Evolutionary conservation across 2,888 invertebrate genomes (phyloP).

Genomic region (Coenonympha arcania): DNA sequence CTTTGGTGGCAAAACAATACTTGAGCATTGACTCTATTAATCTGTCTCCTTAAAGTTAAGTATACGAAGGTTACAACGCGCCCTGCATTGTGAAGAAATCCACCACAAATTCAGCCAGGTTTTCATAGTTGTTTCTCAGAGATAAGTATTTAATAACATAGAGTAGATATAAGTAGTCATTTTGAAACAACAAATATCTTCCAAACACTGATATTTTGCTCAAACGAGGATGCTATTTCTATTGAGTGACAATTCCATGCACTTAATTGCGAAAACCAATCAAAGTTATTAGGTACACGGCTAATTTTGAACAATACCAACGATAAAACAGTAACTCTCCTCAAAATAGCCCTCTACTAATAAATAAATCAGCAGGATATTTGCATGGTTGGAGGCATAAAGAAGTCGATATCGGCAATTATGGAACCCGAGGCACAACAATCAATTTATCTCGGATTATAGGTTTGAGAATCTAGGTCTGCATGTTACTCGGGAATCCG

Average conservation of each 20-base stretch:
- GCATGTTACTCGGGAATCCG: neutral
- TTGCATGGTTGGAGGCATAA: conserved; percentile 52
- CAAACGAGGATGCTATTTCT: neutral
- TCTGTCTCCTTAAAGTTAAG: too few species aligned
- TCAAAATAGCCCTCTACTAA: conserved; percentile 29
- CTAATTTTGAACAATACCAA: neutral
- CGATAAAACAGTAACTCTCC: neutral
- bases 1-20: too few species aligned
- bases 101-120: too few species aligned
- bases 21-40: too few species aligned
- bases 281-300: neutral
- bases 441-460: conserved; percentile 20
- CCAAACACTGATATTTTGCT: too few species aligned
- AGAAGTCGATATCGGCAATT: conserved; percentile 49
- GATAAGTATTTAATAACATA: too few species aligned
- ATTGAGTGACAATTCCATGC: neutral
- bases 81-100: too few species aligned
- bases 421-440: conserved; percentile 28
- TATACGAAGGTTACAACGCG: too few species aligned
- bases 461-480: conserved; percentile 12
- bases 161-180: too few species aligned
- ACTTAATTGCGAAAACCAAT: neutral
- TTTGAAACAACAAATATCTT: too few species aligned
- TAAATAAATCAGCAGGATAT: conserved; percentile 49
- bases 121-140: too few species aligned